Evolutionary conservation across 2,797 vertebrate species (phyloP).

Genomic region (Enteromius trimaculatus): DNA sequence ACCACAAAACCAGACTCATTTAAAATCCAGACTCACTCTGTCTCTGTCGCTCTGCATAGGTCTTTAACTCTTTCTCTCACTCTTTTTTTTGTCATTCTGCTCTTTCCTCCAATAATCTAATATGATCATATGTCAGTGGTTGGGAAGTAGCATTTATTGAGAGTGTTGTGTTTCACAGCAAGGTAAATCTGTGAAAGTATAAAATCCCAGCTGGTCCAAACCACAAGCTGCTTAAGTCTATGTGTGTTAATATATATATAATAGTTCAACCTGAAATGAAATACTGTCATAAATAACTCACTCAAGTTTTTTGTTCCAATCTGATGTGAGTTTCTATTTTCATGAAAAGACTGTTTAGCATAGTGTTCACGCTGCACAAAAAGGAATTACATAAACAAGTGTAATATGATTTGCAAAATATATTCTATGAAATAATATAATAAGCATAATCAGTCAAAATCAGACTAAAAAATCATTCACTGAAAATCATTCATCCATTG

Average conservation of each 20-base stretch:
- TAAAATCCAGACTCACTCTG: conserved; percentile 23
- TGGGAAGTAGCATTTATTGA: conserved; percentile 6
- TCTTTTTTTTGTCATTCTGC: neutral
- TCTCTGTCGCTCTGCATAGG: conserved; percentile 11
- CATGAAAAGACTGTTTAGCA: neutral
- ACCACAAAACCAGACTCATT: conserved; percentile 26
- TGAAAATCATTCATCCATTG: neutral
- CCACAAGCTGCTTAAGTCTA: conserved; percentile 16
- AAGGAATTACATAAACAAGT: neutral
- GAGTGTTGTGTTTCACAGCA: conserved; percentile 7
- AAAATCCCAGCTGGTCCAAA: conserved; percentile 16
- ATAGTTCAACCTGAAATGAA: neutral
- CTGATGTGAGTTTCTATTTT: neutral
- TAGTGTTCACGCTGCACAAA: neutral
- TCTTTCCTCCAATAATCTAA: conserved; percentile 10
- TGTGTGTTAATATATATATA: conserved; percentile 8
- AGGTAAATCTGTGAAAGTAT: conserved; percentile 21
- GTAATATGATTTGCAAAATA: neutral
- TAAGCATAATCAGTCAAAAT: neutral
- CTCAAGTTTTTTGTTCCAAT: neutral
- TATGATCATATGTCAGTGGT: conserved; percentile 6
- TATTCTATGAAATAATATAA: neutral
- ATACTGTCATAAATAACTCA: neutral
- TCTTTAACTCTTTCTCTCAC: neutral
- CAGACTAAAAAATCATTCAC: neutral